These are phyloP conservation scores for Miichthys miiuy DNA, from an alignment of 2,797 vertebrate genomes.

Conservation along the genomic window DNA sequence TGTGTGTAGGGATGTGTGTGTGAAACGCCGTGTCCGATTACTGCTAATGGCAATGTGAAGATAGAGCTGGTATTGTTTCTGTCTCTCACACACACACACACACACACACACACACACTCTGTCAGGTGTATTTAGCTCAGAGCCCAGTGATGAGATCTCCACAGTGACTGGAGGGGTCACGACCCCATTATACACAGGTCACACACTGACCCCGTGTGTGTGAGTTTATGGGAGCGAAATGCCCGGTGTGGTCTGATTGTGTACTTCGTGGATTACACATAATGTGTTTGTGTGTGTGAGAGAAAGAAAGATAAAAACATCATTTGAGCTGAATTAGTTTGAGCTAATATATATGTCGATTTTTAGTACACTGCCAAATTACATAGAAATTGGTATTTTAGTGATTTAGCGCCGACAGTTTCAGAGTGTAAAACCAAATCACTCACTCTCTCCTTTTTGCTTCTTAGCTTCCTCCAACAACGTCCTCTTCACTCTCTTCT, in stretches of 20 bases:
- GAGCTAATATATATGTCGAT: background rate
- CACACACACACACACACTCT: background rate
- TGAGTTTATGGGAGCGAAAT: constrained; percentile 24
- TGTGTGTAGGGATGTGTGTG: background rate
- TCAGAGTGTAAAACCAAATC: too few relatives aligned
- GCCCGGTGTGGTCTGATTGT: constrained; percentile 27
- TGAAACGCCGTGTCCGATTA: background rate
- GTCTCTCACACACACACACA: too few relatives aligned
- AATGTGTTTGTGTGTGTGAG: background rate
- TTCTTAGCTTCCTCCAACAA: too few relatives aligned
- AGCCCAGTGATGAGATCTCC: constrained; percentile 51
- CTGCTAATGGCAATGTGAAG: background rate
- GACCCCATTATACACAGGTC: constrained; percentile 57
- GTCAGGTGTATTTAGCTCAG: constrained; percentile 56
- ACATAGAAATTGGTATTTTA: too few relatives aligned
- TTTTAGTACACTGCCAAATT: background rate
- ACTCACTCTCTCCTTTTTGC: too few relatives aligned
- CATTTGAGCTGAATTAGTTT: background rate
- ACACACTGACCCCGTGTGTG: constrained; percentile 30
- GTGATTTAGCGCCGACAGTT: too few relatives aligned
- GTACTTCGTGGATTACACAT: constrained; percentile 20
- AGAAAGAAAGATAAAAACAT: background rate
- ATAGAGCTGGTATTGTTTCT: too few relatives aligned
- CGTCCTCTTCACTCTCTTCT: too few relatives aligned
- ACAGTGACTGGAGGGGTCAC: constrained; percentile 44